A percentile compares a stretch with the other conserved stretches of the same genome.
Conservation (phyloP, 2,797 vertebrate genomes). For the Tarsius wallacei region DNA sequence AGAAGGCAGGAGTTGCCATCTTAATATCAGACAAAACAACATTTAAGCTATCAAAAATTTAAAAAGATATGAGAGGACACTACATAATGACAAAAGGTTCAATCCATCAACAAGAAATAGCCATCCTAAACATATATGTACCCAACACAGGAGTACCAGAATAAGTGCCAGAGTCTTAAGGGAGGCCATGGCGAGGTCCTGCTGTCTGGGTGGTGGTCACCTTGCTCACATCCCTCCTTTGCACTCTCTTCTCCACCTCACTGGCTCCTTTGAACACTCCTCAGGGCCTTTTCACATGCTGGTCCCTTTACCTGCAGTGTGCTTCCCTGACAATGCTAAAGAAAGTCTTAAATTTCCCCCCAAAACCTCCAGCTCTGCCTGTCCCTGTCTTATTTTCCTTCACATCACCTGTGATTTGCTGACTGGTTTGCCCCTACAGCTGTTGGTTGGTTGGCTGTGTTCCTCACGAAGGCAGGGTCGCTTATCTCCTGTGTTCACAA, state of each 20-base stretch:
- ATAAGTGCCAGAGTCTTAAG: background rate
- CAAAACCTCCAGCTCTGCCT: background rate
- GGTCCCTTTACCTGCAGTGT: background rate
- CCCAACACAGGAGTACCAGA: background rate
- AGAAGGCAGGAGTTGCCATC: no score
- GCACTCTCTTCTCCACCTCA: background rate
- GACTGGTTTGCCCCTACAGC: background rate
- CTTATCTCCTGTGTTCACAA: background rate
- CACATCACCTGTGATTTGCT: background rate
- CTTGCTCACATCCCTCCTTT: background rate
- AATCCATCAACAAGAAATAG: no score
- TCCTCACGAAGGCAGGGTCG: rapidly evolving
- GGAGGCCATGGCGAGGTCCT: background rate
- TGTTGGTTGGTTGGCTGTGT: no score
- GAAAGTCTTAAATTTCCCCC: no score
- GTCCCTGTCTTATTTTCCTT: background rate
- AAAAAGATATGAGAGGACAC: no score
- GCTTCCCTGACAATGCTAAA: background rate
- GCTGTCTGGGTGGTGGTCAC: background rate
- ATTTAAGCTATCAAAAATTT: no score
- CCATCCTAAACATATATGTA: no score
- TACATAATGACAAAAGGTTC: no score
- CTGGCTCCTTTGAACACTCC: background rate
- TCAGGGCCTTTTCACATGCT: background rate
- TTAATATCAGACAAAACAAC: no score